phyloP scores from a whole-genome alignment of 2,113 vertebrate species.

The Corythornis madagascariensis region DNA sequence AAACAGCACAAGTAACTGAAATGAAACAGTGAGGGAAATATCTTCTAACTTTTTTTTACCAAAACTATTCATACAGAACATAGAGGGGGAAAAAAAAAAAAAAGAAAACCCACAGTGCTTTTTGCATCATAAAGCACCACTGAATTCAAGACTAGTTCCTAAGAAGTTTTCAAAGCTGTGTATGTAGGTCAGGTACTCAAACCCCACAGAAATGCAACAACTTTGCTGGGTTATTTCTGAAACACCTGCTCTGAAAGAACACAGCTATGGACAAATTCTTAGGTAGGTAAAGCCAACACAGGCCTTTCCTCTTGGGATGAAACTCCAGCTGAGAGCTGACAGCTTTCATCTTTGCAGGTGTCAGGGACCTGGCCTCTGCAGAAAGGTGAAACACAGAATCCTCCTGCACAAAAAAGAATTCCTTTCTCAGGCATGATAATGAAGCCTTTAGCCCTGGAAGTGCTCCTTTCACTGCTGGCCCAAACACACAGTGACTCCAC shows the following conservation, averaged over 20 bases:
- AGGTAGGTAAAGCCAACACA: not conserved
- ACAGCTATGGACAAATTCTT: not conserved
- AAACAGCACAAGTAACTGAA: not conserved
- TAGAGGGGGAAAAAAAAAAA: not conserved
- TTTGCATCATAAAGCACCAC: not conserved
- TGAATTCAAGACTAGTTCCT: not conserved
- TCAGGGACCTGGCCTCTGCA: not conserved
- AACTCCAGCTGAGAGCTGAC: not conserved
- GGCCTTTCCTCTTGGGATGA: not conserved
- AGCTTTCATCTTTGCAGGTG: not conserved
- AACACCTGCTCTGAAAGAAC: not conserved
- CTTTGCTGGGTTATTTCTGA: not conserved
- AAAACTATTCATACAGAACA: not conserved
- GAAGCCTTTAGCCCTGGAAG: not conserved
- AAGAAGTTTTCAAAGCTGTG: not conserved
- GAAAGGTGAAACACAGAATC: not conserved
- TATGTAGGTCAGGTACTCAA: not conserved
- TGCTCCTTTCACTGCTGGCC: not conserved
- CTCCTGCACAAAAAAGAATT: not conserved
- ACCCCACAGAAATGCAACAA: not conserved
- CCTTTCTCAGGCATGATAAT: not conserved
- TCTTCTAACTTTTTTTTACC: not conserved
- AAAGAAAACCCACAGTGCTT: not conserved
- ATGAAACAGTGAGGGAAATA: not conserved
- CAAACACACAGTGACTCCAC: not conserved